Percentiles rank a stretch among this genome's conserved stretches.
Evolutionary conservation across 2,888 invertebrate species (phyloP).

Genomic region (Cephalotes varians): DNA sequence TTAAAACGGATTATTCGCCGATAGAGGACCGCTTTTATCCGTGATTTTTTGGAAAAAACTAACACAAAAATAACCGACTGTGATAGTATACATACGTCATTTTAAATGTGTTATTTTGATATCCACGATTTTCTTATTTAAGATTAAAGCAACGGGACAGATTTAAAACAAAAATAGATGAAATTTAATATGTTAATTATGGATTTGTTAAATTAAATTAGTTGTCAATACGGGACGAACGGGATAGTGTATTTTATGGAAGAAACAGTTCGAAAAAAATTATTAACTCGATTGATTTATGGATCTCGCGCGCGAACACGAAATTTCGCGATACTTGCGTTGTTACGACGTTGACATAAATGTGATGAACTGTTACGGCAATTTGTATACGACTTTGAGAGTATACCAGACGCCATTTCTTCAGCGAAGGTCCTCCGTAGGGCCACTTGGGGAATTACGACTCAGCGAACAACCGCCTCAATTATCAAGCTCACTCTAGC

Average conservation of each 20-base stretch:
- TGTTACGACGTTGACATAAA: constrained; percentile 7
- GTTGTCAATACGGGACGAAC: not conserved
- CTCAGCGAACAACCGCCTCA: constrained; percentile 60
- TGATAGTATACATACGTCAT: constrained; percentile 20
- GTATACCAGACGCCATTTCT: constrained; percentile 31
- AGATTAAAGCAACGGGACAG: not conserved
- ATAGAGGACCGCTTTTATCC: constrained; percentile 24
- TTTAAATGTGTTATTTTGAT: not conserved
- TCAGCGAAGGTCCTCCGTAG: constrained; percentile 37
- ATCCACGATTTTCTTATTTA: not conserved
- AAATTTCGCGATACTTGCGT: not conserved
- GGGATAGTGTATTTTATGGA: not conserved
- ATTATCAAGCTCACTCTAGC: constrained; percentile 74
- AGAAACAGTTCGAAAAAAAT: not conserved
- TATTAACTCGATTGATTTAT: constrained; percentile 3
- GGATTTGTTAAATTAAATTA: not conserved
- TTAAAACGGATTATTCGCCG: constrained; percentile 57
- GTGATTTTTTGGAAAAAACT: not conserved
- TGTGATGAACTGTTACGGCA: constrained; percentile 14
- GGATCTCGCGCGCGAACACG: not conserved
- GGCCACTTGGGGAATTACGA: constrained; percentile 59
- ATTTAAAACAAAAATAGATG: not conserved
- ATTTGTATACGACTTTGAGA: constrained; percentile 48
- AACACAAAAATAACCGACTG: constrained; percentile 7
- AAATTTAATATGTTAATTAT: not conserved